A percentile compares a stretch with the other conserved stretches of the same genome.
phyloP scores from a whole-genome alignment of 2,113 vertebrate genomes.

The Pavo muticus region DNA sequence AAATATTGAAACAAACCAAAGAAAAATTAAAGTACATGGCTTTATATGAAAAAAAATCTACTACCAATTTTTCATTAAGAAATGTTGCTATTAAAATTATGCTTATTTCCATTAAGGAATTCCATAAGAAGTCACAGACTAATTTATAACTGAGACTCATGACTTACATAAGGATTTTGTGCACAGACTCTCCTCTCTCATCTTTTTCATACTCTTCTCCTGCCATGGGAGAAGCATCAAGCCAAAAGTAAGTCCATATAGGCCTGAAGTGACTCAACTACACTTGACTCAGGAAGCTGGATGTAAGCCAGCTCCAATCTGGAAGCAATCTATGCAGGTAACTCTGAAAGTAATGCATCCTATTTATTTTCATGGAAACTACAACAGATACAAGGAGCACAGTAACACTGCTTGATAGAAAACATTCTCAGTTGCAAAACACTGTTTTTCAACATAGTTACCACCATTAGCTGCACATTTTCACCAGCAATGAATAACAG shows the following conservation, averaged over 20 bases:
- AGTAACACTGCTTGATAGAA: neutral
- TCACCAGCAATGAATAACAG: neutral
- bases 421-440: neutral
- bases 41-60: neutral
- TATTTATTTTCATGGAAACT: neutral
- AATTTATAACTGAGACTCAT: neutral
- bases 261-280: neutral
- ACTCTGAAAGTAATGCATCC: neutral
- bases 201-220: neutral
- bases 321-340: constrained; percentile 2
- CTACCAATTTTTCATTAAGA: neutral
- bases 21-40: neutral
- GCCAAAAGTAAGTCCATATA: neutral
- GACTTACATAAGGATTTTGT: neutral
- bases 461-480: neutral
- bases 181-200: neutral
- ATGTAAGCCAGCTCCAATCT: constrained; percentile 20
- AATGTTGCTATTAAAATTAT: neutral
- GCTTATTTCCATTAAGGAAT: neutral
- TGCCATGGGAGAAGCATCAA: neutral
- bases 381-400: neutral
- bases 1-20: neutral
- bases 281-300: neutral
- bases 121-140: neutral
- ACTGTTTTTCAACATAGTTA: neutral